Evolutionary conservation across 1,140 invertebrate genomes (phyloP).

Genomic region (Glomeris maerens): DNA sequence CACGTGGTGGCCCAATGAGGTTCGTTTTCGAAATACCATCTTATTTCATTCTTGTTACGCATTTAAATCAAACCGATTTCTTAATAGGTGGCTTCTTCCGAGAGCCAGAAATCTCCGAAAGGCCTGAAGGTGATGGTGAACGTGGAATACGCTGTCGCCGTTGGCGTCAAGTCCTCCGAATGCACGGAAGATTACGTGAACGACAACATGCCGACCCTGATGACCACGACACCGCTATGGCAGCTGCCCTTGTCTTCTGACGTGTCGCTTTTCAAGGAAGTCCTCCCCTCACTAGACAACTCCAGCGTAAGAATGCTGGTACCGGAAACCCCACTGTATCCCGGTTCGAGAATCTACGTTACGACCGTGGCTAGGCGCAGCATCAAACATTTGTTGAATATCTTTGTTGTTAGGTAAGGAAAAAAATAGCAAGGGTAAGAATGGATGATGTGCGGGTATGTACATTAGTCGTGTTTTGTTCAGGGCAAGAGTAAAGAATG

Average conservation of each 20-base stretch:
- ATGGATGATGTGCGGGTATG: no score
- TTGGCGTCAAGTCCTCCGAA: conserved; percentile 30
- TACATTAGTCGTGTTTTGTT: conserved; percentile 23
- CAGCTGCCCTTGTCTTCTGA: conserved; percentile 55
- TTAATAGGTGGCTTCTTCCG: no score
- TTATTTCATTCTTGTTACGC: no score
- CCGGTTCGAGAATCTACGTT: conserved; percentile 68
- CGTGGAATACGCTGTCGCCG: conserved; percentile 62
- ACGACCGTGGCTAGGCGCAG: conserved; percentile 62
- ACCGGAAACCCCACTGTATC: conserved; percentile 71
- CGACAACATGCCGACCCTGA: conserved; percentile 19
- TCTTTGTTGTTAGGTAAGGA: conserved; percentile 69
- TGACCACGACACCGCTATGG: conserved; percentile 48
- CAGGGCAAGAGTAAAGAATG: conserved; percentile 72
- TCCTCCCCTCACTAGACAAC: conserved; percentile 58
- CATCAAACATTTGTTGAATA: conserved; percentile 42
- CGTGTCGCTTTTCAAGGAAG: conserved; percentile 62
- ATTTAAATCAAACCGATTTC: no score
- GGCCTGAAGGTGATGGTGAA: conserved; percentile 53
- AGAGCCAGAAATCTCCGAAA: conserved; percentile 36
- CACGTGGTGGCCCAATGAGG: conserved; percentile 80
- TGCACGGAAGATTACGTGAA: conserved; percentile 40
- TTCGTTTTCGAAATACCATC: conserved; percentile 6
- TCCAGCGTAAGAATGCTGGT: conserved; percentile 65
- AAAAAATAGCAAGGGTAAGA: no score